Conservation (phyloP, 2,797 vertebrate species). For the Bradypodion pumilum region DNA sequence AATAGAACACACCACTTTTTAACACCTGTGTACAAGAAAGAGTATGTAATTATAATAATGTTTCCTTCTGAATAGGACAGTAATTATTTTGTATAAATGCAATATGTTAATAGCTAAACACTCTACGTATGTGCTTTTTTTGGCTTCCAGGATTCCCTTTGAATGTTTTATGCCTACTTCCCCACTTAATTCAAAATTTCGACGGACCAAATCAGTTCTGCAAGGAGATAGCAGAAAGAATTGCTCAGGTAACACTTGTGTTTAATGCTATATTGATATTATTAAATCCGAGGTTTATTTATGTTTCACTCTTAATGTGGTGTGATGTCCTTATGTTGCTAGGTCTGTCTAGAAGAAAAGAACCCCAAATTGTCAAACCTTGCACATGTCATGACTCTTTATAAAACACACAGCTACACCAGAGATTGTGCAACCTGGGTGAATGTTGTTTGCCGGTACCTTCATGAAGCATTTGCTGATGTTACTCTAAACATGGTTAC, state of each 20-base stretch:
- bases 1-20: not conserved
- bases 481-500: constrained; percentile 96
- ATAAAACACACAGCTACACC: constrained; percentile 97
- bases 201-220: constrained; percentile 96
- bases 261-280: not conserved
- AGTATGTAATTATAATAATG: too few relatives aligned
- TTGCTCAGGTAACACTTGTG: constrained; percentile 87
- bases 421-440: constrained; percentile 97
- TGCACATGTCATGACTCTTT: constrained; percentile 98
- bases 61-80: not conserved
- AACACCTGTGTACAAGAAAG: not conserved
- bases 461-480: constrained; percentile 94
- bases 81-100: not conserved
- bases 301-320: constrained; percentile 42
- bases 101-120: not conserved
- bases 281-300: constrained; percentile 19
- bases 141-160: constrained; percentile 89
- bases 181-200: constrained; percentile 97
- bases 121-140: constrained; percentile 2
- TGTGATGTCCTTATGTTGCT: constrained; percentile 55
- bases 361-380: constrained; percentile 95
- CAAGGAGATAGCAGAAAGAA: constrained; percentile 95
- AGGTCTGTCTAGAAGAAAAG: constrained; percentile 97
- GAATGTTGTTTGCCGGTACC: constrained; percentile 95
- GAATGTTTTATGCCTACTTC: constrained; percentile 95